Evolutionary conservation across 2,888 invertebrate species (phyloP), one percentile per base, ranked within the genome.

Genomic region (Parnassius mnemosyne): DNA sequence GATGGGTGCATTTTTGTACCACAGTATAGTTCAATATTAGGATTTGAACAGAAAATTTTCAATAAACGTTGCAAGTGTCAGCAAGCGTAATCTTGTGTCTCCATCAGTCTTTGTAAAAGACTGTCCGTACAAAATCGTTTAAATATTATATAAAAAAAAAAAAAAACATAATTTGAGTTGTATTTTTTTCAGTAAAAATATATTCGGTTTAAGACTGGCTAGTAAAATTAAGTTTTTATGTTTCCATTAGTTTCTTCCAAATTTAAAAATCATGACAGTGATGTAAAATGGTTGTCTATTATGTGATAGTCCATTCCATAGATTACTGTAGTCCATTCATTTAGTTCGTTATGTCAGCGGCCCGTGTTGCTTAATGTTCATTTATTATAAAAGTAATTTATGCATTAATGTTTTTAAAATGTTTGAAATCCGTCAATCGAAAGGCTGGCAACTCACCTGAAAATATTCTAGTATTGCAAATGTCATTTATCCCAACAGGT

Each of bases 181-280:
- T 44, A 47, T 16, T 59, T 34, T n/a, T 41, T 59, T 46, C 7
- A 42, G 47, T 47, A 16, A 34, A 49, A n/a, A 42, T 47, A 47
- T 20, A 20, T 42, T 60, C 47, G 49, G 49, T 44, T 20, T 42
- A 43, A 51, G 57, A 52, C 12, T 60, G 41, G 34, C 49, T 54
- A 54, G 54, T 60, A 60, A 60, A 60, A 42, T 42, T 49, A 60
- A 47, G 3, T 42, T 41, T 60, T 13, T 58, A 41, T 13, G n/a
- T 53, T 34, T 46, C 13, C 52, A 12, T 53, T 53, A 53, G 1
- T 46, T 46, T 53, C 34, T 41, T 59, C 58, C 53, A 59, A 59
- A 59, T 59, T 10, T 43, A 43, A 34, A 34, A 34, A 34, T 34
- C 7, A 34, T 34, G 34, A 34, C 34, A 34, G 7, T 34, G 34